These are phyloP conservation scores for Liopterus haemorrhoidalis DNA, from an alignment of 2,888 invertebrate genomes.

Conservation along the genomic window DNA sequence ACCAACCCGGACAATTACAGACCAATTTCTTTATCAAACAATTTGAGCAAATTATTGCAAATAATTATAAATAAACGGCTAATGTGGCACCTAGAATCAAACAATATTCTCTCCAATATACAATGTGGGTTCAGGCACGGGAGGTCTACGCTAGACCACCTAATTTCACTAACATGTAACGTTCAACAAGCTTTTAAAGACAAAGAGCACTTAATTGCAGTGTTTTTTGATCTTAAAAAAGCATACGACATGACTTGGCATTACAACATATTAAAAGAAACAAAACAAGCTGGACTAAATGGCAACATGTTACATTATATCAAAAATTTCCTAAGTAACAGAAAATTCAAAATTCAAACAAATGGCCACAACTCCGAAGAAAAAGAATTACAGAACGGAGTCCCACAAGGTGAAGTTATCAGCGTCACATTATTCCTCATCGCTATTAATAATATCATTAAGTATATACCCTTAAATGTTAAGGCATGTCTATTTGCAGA, in stretches of 20 bases:
- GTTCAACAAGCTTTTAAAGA: no score
- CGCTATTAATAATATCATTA: constrained; percentile 8
- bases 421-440: constrained; percentile 11
- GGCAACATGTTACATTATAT: constrained; percentile 9
- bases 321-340: constrained; percentile 8
- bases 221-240: constrained; percentile 11
- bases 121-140: no score
- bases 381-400: constrained; percentile 3
- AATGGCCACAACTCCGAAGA: not conserved
- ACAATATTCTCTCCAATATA: no score
- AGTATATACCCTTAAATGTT: not conserved
- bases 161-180: no score
- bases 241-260: constrained; percentile 11
- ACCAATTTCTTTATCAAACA: no score
- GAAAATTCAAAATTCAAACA: constrained; percentile 4
- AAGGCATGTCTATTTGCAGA: constrained; percentile 6
- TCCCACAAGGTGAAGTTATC: constrained; percentile 7
- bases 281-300: not conserved
- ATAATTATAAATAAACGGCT: no score
- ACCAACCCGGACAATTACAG: no score
- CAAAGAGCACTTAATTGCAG: constrained; percentile 10
- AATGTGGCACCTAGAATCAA: no score
- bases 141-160: no score
- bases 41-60: no score
- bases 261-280: constrained; percentile 4